These are phyloP conservation scores for Tipula unca DNA, from an alignment of 2,888 invertebrate genomes.

Conservation along the genomic window DNA sequence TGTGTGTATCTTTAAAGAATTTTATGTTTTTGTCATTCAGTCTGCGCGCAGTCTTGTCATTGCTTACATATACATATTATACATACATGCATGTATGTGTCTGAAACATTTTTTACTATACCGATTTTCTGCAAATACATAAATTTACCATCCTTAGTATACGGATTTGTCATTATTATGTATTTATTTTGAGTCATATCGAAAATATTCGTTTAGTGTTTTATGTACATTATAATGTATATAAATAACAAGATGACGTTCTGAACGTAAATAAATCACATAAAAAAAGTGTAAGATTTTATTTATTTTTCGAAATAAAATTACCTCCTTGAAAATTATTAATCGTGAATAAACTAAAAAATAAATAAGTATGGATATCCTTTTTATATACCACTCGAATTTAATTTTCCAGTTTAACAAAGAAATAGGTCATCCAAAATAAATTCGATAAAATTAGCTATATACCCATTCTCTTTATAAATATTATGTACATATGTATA, in stretches of 20 bases:
- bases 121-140: neutral
- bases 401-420: neutral
- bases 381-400: neutral
- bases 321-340: neutral
- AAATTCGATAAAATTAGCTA: neutral
- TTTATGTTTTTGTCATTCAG: neutral
- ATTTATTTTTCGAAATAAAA: neutral
- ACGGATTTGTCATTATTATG: neutral
- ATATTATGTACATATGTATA: too few species aligned
- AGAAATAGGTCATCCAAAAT: neutral
- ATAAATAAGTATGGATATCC: too few species aligned
- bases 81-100: neutral
- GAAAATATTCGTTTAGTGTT: neutral
- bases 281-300: neutral
- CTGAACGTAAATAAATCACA: neutral
- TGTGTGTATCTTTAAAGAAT: neutral
- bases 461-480: neutral
- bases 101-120: neutral
- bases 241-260: neutral
- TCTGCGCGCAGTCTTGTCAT: neutral
- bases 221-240: neutral
- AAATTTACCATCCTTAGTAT: neutral
- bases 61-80: neutral
- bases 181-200: neutral
- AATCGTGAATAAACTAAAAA: neutral